Percentiles rank a stretch among this genome's conserved stretches.
Evolutionary conservation across 2,888 invertebrate genomes (phyloP).

Genomic region (Coenonympha glycerion): DNA sequence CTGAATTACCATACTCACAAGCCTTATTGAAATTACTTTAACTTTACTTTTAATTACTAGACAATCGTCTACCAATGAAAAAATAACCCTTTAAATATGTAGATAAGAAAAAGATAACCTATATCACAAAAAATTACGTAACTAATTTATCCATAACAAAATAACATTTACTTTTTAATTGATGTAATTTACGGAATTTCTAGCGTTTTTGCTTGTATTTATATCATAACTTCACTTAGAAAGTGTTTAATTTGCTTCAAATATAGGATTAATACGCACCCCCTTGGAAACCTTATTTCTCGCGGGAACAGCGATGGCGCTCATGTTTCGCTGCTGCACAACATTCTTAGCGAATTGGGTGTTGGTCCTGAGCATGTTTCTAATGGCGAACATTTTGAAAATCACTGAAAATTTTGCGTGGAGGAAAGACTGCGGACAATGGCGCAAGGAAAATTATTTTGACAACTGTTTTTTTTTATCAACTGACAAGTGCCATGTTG

Average conservation of each 20-base stretch:
- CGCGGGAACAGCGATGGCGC: constrained; percentile 47
- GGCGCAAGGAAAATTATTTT: not conserved
- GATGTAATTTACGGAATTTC: not conserved
- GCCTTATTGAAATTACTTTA: too few species aligned
- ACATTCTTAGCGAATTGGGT: constrained; percentile 51
- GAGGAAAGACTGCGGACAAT: not conserved
- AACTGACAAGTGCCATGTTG: not conserved
- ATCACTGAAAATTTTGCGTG: constrained; percentile 14
- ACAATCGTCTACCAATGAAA: too few species aligned
- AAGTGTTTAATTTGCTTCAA: too few species aligned
- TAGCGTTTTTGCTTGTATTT: not conserved
- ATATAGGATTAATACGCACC: constrained; percentile 39
- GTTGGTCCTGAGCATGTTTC: constrained; percentile 50
- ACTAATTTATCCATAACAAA: not conserved
- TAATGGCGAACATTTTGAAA: constrained; percentile 55
- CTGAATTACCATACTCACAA: too few species aligned
- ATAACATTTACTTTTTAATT: not conserved
- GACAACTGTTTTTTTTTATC: not conserved
- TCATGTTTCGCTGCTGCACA: constrained; percentile 57
- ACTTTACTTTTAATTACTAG: too few species aligned
- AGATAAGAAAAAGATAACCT: constrained; percentile 22
- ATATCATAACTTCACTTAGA: not conserved
- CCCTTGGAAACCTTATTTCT: constrained; percentile 51
- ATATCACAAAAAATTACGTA: constrained; percentile 26
- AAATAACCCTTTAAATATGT: too few species aligned